A percentile compares a stretch with the other conserved stretches of the same genome.
These are phyloP conservation scores for Drosophila anomalata DNA, from an alignment of 2,888 invertebrate species.

Conservation along the genomic window DNA sequence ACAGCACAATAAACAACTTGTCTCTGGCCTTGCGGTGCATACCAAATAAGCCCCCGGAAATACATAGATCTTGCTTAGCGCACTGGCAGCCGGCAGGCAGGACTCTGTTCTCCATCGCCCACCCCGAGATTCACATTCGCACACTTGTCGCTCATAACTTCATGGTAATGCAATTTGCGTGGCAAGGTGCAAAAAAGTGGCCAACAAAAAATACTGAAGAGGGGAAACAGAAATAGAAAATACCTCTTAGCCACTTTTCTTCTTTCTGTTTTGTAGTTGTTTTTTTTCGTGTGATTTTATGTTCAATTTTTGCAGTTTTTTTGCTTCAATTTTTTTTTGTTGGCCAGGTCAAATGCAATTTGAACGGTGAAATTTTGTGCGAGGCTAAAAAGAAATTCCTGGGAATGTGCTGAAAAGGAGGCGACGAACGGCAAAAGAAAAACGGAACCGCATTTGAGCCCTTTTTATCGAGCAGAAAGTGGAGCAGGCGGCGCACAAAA, in stretches of 20 bases:
- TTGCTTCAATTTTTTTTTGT: slow-evolving; percentile 16
- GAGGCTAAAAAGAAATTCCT: slow-evolving; percentile 54
- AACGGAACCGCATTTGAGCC: slow-evolving; percentile 76
- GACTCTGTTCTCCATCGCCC: slow-evolving; percentile 13
- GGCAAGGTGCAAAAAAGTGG: slow-evolving; percentile 51
- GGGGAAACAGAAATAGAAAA: slow-evolving; percentile 52
- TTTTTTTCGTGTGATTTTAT: slow-evolving; percentile 41
- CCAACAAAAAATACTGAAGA: slow-evolving; percentile 36
- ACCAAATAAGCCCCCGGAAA: slow-evolving; percentile 46
- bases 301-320: slow-evolving; percentile 62
- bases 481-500: slow-evolving; percentile 37
- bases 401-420: slow-evolving; percentile 71
- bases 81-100: background rate
- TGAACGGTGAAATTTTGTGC: slow-evolving; percentile 46
- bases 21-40: slow-evolving; percentile 36
- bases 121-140: slow-evolving; percentile 65
- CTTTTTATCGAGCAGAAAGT: slow-evolving; percentile 70
- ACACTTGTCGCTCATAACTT: slow-evolving; percentile 75
- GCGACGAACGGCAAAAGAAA: slow-evolving; percentile 58
- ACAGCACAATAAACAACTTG: slow-evolving; percentile 59
- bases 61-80: slow-evolving; percentile 27
- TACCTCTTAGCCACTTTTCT: slow-evolving; percentile 54
- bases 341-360: slow-evolving; percentile 43
- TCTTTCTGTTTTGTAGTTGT: background rate
- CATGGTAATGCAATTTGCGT: slow-evolving; percentile 60